These are phyloP conservation scores for Drosophila quinaria DNA, from an alignment of 2,888 invertebrate species.

Conservation along the genomic window DNA sequence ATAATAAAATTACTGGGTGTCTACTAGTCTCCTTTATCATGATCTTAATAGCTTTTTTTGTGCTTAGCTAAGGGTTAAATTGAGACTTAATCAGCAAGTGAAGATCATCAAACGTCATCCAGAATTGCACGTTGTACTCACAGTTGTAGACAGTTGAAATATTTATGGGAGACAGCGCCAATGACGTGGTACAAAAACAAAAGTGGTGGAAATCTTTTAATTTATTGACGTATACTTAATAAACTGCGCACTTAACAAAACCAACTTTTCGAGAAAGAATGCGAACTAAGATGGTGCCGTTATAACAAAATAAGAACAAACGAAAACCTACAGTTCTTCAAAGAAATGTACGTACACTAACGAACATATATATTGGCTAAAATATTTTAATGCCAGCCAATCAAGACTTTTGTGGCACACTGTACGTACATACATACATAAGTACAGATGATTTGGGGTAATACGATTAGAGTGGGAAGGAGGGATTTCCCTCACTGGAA, in stretches of 20 bases:
- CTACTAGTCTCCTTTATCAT: neutral
- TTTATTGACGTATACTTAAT: neutral
- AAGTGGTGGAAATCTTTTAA: neutral
- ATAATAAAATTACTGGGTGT: neutral
- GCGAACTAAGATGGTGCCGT: neutral
- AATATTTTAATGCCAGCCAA: too few relatives aligned
- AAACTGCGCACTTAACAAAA: conserved; percentile 15
- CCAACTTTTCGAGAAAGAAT: neutral
- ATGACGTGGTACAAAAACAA: neutral
- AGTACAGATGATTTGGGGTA: neutral
- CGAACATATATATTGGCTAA: too few relatives aligned
- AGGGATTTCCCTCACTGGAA: neutral
- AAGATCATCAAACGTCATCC: conserved; percentile 31
- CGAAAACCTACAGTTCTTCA: neutral
- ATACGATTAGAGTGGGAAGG: neutral
- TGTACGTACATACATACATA: neutral
- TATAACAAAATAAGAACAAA: neutral
- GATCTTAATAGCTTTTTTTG: neutral
- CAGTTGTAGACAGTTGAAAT: conserved; percentile 10
- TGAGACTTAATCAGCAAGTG: conserved; percentile 12
- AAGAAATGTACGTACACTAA: neutral
- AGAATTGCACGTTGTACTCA: conserved; percentile 15
- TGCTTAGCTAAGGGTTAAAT: neutral
- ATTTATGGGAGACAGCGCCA: neutral
- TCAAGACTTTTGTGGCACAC: too few relatives aligned